phyloP scores from a whole-genome alignment of 1,140 invertebrate genomes.

The Dendroctonus ponderosae region DNA sequence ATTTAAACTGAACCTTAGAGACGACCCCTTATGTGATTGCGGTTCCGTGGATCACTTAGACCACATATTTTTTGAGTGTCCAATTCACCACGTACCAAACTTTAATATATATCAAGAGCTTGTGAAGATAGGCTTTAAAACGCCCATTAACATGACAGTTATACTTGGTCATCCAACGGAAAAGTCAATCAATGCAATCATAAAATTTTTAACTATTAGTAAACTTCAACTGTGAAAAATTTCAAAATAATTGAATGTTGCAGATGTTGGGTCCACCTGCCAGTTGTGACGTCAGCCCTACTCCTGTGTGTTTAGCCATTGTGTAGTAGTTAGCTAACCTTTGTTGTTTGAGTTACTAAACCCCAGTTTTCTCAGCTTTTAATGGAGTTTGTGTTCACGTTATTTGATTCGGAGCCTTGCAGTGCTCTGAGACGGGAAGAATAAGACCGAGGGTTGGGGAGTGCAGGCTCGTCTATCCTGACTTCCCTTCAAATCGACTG shows the following conservation, averaged over 20 bases:
- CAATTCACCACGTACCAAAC: not conserved
- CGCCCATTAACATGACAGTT: not conserved
- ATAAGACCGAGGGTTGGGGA: too few relatives aligned
- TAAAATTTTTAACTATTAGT: constrained; percentile 2
- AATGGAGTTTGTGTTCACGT: too few relatives aligned
- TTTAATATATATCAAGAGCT: constrained; percentile 2
- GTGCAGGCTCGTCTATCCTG: too few relatives aligned
- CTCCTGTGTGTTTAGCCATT: too few relatives aligned
- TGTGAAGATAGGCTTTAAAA: not conserved
- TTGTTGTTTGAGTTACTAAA: too few relatives aligned
- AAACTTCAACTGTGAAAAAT: constrained; percentile 1
- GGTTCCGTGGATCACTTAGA: constrained; percentile 17
- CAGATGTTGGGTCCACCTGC: not conserved
- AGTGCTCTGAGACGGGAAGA: too few relatives aligned
- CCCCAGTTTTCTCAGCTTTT: too few relatives aligned
- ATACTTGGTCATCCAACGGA: constrained; percentile 3
- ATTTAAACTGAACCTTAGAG: constrained; percentile 9
- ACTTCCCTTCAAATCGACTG: too few relatives aligned
- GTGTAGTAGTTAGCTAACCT: too few relatives aligned
- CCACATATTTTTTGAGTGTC: constrained; percentile 28
- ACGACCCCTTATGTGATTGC: constrained; percentile 26
- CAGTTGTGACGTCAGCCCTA: too few relatives aligned
- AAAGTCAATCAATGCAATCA: too few relatives aligned
- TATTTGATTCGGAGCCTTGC: too few relatives aligned
- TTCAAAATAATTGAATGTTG: not conserved